Evolutionary conservation across 2,797 vertebrate species (phyloP).

Genomic region (Pelochelys cantorii): DNA sequence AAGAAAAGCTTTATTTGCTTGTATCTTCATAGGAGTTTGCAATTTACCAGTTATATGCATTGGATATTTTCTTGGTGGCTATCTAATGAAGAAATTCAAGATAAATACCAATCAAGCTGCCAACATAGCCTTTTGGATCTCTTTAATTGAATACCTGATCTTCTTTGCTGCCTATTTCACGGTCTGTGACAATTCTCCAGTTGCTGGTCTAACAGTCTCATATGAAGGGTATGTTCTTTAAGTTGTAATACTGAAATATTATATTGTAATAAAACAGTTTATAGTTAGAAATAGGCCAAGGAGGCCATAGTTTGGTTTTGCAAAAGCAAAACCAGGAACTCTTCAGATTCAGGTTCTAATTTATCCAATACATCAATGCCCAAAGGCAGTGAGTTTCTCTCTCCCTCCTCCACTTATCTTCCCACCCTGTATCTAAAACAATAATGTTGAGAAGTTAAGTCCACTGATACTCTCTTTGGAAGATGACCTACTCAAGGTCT

Average conservation of each 20-base stretch:
- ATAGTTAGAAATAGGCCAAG: neutral
- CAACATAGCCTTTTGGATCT: constrained; percentile 66
- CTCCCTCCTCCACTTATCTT: neutral
- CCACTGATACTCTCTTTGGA: neutral
- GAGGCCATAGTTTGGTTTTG: neutral
- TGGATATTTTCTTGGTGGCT: constrained; percentile 78
- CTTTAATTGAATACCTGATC: constrained; percentile 70
- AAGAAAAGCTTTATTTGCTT: constrained; percentile 27
- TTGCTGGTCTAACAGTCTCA: constrained; percentile 76
- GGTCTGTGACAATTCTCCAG: constrained; percentile 72
- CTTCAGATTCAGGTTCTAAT: neutral
- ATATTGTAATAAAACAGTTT: neutral
- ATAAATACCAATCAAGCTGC: constrained; percentile 70
- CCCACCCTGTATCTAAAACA: neutral
- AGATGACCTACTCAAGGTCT: neutral
- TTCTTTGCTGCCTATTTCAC: constrained; percentile 65
- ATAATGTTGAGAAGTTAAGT: neutral
- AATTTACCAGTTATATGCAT: constrained; percentile 74
- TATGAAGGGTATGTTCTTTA: constrained; percentile 74
- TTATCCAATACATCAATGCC: neutral
- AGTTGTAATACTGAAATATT: neutral
- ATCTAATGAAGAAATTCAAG: constrained; percentile 79
- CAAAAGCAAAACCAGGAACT: neutral
- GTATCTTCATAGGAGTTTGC: constrained; percentile 73
- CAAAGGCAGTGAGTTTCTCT: neutral